Evolutionary conservation across 2,888 invertebrate species (phyloP), one percentile per base, ranked within the genome.

Genomic region (Euzetes globulus): DNA sequence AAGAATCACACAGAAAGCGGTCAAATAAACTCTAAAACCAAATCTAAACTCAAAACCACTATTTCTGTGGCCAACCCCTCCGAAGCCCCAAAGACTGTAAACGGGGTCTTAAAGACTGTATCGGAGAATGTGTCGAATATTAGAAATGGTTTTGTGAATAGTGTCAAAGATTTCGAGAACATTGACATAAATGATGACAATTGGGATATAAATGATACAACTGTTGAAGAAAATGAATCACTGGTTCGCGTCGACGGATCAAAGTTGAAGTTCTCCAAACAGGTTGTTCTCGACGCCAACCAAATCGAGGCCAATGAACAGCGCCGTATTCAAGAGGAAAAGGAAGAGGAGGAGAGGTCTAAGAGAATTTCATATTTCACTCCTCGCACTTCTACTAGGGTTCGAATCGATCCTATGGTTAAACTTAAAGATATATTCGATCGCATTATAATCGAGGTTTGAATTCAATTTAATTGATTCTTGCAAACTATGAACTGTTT

Each of bases 341-440:
- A 9, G 41, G 68, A 41, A 68, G 68, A 37, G 13, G 68, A 68
- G 22, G 22, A 27, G 27, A 29, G 17, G 1, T 17, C 17, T 63
- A n/a, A n/a, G 7, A 63, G 13, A 15, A n/a, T 41, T 22, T 5
- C n/a, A 1, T 68, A 68, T 13, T 68, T 11, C 33, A 29, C 27
- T 1, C 19, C 22, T 11, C 68, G 68, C 1, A 19, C 19, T 3
- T 22, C n/a, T 1, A 37, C 4, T 1, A 4, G 68, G 41, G 17
- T 37, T 19, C n/a, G 68, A 2, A 41, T 68, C 17, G 68, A 68
- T 37, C 68, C 68, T 11, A 68, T 68, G 68, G 68, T 68, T 1
- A 37, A 45, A 68, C 37, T 68, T 11, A 37, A 41, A 11, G 41
- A 37, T n/a, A 41, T 68, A 1, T 68, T 68, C 22, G 68, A 68